Conservation (phyloP, 2,113 vertebrate species). For the Neogobius melanostomus region DNA sequence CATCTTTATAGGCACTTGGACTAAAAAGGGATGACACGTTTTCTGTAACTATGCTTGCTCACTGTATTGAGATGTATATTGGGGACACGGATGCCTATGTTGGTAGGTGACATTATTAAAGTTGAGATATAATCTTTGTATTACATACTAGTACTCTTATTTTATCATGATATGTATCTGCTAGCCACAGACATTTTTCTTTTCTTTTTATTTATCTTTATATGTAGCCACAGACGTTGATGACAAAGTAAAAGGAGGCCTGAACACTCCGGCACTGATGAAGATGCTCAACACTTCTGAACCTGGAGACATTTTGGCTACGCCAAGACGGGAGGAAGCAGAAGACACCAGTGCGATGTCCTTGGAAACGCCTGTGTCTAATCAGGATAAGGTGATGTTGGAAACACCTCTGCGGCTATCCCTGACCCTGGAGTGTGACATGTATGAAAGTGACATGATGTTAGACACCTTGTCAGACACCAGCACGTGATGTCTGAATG, state of each 20-base stretch:
- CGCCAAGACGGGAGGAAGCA: constrained; percentile 80
- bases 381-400: constrained; percentile 81
- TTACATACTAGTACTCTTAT: neutral
- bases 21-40: constrained; percentile 97
- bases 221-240: constrained; percentile 91
- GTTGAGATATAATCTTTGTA: neutral
- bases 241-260: constrained; percentile 89
- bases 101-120: constrained; percentile 72
- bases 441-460: constrained; percentile 98
- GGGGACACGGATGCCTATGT: constrained; percentile 98
- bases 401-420: constrained; percentile 84
- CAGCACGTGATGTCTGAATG: constrained; percentile 81
- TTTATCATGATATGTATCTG: neutral
- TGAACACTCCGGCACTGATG: constrained; percentile 88
- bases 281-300: constrained; percentile 92
- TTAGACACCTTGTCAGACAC: constrained; percentile 97
- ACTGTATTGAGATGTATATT: constrained; percentile 99
- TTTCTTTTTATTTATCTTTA: neutral
- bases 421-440: constrained; percentile 92
- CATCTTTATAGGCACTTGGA: constrained; percentile 86
- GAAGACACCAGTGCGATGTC: constrained; percentile 85
- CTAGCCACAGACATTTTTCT: too few relatives aligned
- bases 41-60: constrained; percentile 98
- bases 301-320: constrained; percentile 80
- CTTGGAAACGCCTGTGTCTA: constrained; percentile 80